Base-by-base conservation (phyloP, 2,113 vertebrate species). In the Xenopus tropicalis region DNA sequence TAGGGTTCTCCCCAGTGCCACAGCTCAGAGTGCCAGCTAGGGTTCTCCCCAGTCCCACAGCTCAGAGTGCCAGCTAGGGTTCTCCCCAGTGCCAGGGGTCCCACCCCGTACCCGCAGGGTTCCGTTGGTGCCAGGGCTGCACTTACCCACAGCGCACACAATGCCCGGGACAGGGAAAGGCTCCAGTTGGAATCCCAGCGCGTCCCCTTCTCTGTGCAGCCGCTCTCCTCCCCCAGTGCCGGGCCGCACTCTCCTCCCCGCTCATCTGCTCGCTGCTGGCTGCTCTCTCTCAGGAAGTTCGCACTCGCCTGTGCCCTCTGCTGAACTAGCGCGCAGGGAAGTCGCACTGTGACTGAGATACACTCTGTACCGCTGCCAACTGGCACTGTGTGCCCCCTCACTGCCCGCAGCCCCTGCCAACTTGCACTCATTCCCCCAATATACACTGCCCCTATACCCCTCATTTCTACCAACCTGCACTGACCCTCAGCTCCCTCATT, bases 271-370 rank as follows among this genome's bases (percentile, higher is more conserved):
- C 52, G 24, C 61, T 66, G 24, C 29, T 54, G 25, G 25, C 63
- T 16, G 46, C 25, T 37, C 51, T 16, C 43, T 59, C 71, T 74
- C 52, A 66, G 71, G 71, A 74, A 66, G 71, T 74, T 73, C 66
- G 57, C 62, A 66, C 43, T 16, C 29, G 29, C 29, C 42, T 64
- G 19, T 65, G 51, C 54, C 70, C 48, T 65, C 22, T 64, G 21
- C 19, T 63, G 48, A 67, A 10, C 19, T 20, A 54, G 46, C 54
- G 52, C 48, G 29, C 14, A 11, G 29, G 46, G 62, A 72, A 24
- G 16, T 24, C 29, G 51, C 57, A 29, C n/a, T 62, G 29, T 22
- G 25, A 10, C 16, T 23, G 5, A 37, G 58, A 43, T 37, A 25
- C 29, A 37, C 21, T 22, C 37, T 20, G 14, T 11, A 54, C n/a